A percentile compares a stretch with the other conserved stretches of the same genome.
These are phyloP conservation scores for Hirudinaria manillensis DNA, from an alignment of 2,888 invertebrate species.

Conservation along the genomic window DNA sequence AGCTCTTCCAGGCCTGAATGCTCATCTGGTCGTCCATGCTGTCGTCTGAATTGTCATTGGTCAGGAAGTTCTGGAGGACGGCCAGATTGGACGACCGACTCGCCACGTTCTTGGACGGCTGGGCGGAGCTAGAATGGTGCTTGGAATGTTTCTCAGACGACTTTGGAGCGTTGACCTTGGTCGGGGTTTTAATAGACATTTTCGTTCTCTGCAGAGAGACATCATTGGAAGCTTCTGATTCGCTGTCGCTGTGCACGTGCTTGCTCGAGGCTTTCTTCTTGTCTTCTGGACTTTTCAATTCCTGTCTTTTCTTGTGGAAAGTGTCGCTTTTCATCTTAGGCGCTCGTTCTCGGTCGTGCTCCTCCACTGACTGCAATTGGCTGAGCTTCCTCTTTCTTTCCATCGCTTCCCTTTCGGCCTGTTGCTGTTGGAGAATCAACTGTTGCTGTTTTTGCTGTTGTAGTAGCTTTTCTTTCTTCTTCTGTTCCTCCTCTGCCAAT, in stretches of 20 bases:
- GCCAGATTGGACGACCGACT: not conserved
- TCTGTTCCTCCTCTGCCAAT: not conserved
- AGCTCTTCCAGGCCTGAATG: not conserved
- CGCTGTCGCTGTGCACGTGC: not conserved
- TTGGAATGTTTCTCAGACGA: not conserved
- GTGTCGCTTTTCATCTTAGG: not conserved
- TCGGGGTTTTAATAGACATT: not conserved
- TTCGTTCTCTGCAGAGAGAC: not conserved
- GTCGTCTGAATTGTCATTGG: not conserved
- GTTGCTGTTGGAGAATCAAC: not conserved
- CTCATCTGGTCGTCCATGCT: not conserved
- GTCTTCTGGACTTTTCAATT: not conserved
- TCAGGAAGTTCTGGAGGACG: not conserved
- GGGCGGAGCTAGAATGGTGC: not conserved
- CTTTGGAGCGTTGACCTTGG: not conserved
- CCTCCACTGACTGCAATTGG: not conserved
- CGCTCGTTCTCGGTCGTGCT: not conserved
- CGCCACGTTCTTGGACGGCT: not conserved
- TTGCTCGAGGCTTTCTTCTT: not conserved
- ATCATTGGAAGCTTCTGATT: not conserved
- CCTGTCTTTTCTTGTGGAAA: not conserved
- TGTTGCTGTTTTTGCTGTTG: not conserved
- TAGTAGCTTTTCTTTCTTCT: not conserved
- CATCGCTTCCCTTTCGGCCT: not conserved
- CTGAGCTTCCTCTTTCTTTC: not conserved